Percentiles rank a stretch among this genome's conserved stretches.
phyloP scores from a whole-genome alignment of 1,140 invertebrate species.

The Asbolus verrucosus region DNA sequence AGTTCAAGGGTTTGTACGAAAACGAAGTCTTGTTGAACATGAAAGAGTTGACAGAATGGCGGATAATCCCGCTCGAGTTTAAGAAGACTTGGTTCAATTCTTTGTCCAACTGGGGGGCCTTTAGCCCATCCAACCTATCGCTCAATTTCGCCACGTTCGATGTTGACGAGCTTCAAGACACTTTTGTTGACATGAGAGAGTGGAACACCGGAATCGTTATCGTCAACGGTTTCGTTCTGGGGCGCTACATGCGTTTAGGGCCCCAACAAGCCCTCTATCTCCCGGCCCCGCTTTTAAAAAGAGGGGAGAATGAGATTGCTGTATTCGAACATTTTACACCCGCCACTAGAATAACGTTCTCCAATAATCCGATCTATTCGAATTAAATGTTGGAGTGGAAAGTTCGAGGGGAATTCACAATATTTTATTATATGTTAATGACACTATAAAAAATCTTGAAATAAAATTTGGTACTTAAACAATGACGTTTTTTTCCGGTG shows the following conservation, averaged over 20 bases:
- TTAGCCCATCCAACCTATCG: slow-evolving; percentile 49
- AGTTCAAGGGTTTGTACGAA: slow-evolving; percentile 68
- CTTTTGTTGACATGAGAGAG: slow-evolving; percentile 61
- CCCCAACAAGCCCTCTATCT: slow-evolving; percentile 71
- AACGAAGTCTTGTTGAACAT: slow-evolving; percentile 65
- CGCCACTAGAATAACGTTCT: slow-evolving; percentile 45
- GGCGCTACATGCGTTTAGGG: slow-evolving; percentile 69
- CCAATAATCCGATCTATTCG: slow-evolving; percentile 30
- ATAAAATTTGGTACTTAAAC: slow-evolving; percentile 15
- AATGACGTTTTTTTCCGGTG: slow-evolving; percentile 30
- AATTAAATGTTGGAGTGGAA: too few species aligned
- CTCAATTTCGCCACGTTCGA: slow-evolving; percentile 55
- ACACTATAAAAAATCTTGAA: too few species aligned
- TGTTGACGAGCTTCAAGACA: slow-evolving; percentile 44
- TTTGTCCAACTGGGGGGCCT: slow-evolving; percentile 41
- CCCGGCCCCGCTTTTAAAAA: slow-evolving; percentile 68
- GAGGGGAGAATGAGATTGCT: slow-evolving; percentile 65
- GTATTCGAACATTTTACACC: slow-evolving; percentile 59
- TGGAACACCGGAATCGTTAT: slow-evolving; percentile 71
- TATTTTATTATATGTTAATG: too few species aligned
- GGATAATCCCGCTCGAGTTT: slow-evolving; percentile 68
- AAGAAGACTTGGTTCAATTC: slow-evolving; percentile 61
- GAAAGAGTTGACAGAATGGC: slow-evolving; percentile 64
- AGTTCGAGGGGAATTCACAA: too few species aligned
- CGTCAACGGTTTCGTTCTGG: slow-evolving; percentile 74